phyloP scores from a whole-genome alignment of 2,888 invertebrate species.

The Orthosia gothica region DNA sequence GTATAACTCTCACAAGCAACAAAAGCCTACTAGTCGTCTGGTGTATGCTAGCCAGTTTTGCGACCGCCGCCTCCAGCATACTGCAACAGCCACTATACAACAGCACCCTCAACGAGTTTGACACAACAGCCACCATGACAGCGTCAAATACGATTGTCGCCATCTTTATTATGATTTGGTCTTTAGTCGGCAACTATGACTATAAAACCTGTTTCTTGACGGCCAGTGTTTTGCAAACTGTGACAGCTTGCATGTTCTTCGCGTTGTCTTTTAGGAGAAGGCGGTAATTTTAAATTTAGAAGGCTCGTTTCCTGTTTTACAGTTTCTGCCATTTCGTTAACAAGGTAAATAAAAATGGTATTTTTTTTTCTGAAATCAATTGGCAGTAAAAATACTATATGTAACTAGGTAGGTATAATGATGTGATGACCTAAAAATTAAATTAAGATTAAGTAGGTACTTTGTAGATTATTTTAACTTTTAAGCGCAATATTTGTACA shows the following conservation, averaged over 20 bases:
- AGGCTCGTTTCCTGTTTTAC: conserved; percentile 26
- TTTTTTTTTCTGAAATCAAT: background rate
- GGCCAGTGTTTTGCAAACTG: conserved; percentile 82
- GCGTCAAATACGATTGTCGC: conserved; percentile 85
- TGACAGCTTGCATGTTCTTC: conserved; percentile 83
- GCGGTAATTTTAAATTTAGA: conserved; percentile 68
- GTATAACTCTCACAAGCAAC: conserved; percentile 81
- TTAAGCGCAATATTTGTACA: conserved; percentile 28
- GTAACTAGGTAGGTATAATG: background rate
- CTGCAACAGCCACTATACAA: conserved; percentile 87
- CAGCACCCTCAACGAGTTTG: conserved; percentile 86
- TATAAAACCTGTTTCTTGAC: conserved; percentile 85
- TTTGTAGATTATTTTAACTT: conserved; percentile 10
- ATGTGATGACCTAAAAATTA: conserved; percentile 5
- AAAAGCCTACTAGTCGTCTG: conserved; percentile 85
- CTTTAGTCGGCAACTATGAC: conserved; percentile 81
- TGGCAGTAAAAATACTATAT: background rate
- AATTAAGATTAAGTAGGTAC: conserved; percentile 11
- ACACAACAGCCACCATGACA: conserved; percentile 87
- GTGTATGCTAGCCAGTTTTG: conserved; percentile 86
- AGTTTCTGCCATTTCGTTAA: background rate
- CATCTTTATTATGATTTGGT: conserved; percentile 82
- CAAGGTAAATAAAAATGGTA: background rate
- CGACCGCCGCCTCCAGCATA: conserved; percentile 83
- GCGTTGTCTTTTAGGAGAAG: conserved; percentile 83